Base-by-base conservation (phyloP, 1,140 invertebrate genomes). In the Pissodes strobi region DNA sequence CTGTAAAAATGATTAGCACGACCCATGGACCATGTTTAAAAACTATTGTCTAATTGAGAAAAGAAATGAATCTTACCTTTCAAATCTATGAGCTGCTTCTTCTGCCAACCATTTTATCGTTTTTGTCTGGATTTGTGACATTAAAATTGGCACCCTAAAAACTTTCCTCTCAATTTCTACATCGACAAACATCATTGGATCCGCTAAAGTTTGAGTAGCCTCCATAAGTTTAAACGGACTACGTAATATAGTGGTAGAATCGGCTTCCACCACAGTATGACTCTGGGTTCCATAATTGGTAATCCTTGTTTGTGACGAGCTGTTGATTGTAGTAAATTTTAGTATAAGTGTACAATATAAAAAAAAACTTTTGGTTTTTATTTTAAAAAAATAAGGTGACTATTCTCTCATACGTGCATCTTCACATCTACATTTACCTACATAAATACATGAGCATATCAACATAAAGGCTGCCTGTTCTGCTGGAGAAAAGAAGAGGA, bases 81-180 rank as follows among this genome's bases (percentile, higher is more conserved):
- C 88, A 81, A 89, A 90, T 73, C 88, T 82, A 51, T 82, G 79
- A 23, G 86, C 83, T 0, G 87, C 83, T 80, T 90, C 86, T 38
- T 87, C 83, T 34, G 86, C 83, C 58, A 91, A 78, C 88, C 88
- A 90, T 60, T 81, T 82, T 68, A 89, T 86, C 62, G 83, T 86
- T 59, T 83, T 77, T 37, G 79, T 83, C 55, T 84, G 82, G 17
- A 85, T 78, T 46, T 82, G 83, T 10, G 84, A 81, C 27, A 83
- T 72, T 21, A 83, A 82, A 10, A 89, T 73, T 0, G 87, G 86
- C 52, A 90, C 84, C 34, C 88, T 72, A 52, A 88, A 79, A 1
- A 86, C 70, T 73, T 85, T 87, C 34, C 86, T 83, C 68, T 86
- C 80, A 19, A 89, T 81, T 66, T 84, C 81, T 0, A 89, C 83